phyloP scores from a whole-genome alignment of 1,140 invertebrate genomes.

The Stenopsyche tienmushanensis region DNA sequence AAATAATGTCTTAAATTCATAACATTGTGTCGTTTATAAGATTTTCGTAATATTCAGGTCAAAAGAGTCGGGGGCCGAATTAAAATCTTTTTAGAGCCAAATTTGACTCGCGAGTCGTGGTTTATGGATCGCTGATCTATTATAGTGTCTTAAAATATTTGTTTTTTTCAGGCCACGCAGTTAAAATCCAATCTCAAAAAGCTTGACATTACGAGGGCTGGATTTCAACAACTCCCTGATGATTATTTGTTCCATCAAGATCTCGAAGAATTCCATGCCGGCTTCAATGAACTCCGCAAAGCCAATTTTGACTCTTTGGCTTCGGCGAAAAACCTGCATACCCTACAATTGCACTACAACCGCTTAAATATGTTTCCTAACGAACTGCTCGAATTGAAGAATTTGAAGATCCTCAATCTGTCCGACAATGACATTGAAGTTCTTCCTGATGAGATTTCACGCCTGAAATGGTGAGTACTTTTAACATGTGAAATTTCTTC shows the following conservation, averaged over 20 bases:
- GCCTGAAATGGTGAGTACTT: conserved; percentile 62
- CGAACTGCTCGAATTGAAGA: conserved; percentile 59
- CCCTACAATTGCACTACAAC: conserved; percentile 62
- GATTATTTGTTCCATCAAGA: conserved; percentile 37
- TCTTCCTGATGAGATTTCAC: conserved; percentile 62
- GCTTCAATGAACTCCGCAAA: conserved; percentile 49
- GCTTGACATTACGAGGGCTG: conserved; percentile 52
- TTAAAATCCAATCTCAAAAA: conserved; percentile 47
- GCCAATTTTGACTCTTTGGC: conserved; percentile 37
- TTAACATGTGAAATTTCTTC: too few species aligned
- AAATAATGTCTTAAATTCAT: not conserved
- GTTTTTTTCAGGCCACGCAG: conserved; percentile 49
- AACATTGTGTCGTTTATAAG: not conserved
- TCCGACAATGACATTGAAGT: conserved; percentile 66
- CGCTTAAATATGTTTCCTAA: conserved; percentile 59
- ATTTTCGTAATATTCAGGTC: not conserved
- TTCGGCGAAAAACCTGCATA: conserved; percentile 56
- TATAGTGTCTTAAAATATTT: not conserved
- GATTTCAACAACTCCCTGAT: conserved; percentile 48
- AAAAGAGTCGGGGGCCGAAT: not conserved
- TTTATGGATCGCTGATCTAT: too few species aligned
- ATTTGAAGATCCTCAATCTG: conserved; percentile 66
- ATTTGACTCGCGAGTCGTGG: too few species aligned
- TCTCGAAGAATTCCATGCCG: conserved; percentile 51
- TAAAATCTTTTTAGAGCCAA: not conserved